Evolutionary conservation across 2,797 vertebrate genomes (phyloP).

Genomic region (Spondyliosoma cantharus): DNA sequence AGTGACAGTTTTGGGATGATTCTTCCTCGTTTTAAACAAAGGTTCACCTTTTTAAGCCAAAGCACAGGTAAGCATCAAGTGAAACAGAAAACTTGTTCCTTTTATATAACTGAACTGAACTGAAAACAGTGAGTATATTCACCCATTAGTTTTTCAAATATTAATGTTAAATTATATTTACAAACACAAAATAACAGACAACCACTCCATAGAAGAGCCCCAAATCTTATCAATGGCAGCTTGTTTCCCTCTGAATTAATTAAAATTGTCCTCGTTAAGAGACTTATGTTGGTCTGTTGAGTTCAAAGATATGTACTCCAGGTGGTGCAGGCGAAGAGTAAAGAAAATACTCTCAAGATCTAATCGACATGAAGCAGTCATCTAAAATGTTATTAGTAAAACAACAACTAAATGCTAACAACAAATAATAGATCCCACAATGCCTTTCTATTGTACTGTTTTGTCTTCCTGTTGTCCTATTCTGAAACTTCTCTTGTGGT

Average conservation of each 20-base stretch:
- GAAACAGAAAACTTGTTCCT: background rate
- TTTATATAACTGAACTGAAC: background rate
- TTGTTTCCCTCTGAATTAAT: background rate
- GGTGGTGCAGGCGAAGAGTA: background rate
- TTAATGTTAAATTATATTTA: background rate
- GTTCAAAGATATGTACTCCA: background rate
- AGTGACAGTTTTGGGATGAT: slow-evolving; percentile 87
- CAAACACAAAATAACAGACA: too few species aligned
- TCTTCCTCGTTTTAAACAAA: slow-evolving; percentile 90
- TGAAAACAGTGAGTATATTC: background rate
- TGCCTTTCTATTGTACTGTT: too few species aligned
- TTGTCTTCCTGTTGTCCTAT: background rate
- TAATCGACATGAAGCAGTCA: too few species aligned
- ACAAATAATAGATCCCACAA: too few species aligned
- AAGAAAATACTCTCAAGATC: too few species aligned
- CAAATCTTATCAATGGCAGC: background rate
- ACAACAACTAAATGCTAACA: too few species aligned
- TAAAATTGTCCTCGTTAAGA: background rate
- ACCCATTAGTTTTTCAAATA: background rate
- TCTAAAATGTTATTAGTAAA: too few species aligned
- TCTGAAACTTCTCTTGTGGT: slow-evolving; percentile 26
- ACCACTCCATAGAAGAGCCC: background rate
- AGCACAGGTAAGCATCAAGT: slow-evolving; percentile 81
- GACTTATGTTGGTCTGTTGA: too few species aligned
- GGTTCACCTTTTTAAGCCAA: slow-evolving; percentile 89